Conservation (phyloP, 2,888 invertebrate genomes). For the Agelastica alni region DNA sequence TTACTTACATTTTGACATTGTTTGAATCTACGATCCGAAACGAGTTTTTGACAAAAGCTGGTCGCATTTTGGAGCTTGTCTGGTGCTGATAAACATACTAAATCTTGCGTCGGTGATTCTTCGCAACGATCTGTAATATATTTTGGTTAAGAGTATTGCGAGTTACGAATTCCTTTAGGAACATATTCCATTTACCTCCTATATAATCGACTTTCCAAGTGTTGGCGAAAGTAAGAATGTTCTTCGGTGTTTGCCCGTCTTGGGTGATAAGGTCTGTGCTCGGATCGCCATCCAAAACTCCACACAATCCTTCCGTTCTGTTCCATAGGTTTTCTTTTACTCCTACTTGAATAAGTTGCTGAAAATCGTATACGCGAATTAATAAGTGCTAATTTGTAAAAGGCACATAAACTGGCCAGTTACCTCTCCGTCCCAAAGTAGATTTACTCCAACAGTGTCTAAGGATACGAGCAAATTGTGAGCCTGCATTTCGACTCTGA, state of each 20-base stretch:
- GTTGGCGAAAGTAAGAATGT: slow-evolving; percentile 60
- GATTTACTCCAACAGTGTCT: slow-evolving; percentile 67
- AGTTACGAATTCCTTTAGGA: not conserved
- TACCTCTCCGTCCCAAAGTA: slow-evolving; percentile 77
- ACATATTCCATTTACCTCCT: slow-evolving; percentile 44
- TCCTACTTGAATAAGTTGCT: slow-evolving; percentile 70
- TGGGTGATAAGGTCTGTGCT: slow-evolving; percentile 70
- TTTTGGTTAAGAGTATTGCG: not conserved
- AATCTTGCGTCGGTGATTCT: slow-evolving; percentile 59
- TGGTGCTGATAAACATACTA: slow-evolving; percentile 54
- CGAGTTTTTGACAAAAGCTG: slow-evolving; percentile 65
- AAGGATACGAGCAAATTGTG: slow-evolving; percentile 72
- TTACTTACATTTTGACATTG: slow-evolving; percentile 58
- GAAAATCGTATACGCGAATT: slow-evolving; percentile 36
- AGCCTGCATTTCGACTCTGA: slow-evolving; percentile 73
- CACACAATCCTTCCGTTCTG: slow-evolving; percentile 82
- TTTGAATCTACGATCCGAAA: slow-evolving; percentile 67
- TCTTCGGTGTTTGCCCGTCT: slow-evolving; percentile 60
- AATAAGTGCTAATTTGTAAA: too few species aligned
- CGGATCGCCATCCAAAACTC: slow-evolving; percentile 71
- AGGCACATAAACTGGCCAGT: too few species aligned
- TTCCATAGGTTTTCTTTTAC: slow-evolving; percentile 74
- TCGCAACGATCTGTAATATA: slow-evolving; percentile 61
- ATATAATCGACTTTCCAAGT: slow-evolving; percentile 63
- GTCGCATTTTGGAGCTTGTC: slow-evolving; percentile 56